Evolutionary conservation across 2,113 vertebrate species (phyloP), one percentile per base, ranked within the genome.

Genomic region (Jaculus jaculus): DNA sequence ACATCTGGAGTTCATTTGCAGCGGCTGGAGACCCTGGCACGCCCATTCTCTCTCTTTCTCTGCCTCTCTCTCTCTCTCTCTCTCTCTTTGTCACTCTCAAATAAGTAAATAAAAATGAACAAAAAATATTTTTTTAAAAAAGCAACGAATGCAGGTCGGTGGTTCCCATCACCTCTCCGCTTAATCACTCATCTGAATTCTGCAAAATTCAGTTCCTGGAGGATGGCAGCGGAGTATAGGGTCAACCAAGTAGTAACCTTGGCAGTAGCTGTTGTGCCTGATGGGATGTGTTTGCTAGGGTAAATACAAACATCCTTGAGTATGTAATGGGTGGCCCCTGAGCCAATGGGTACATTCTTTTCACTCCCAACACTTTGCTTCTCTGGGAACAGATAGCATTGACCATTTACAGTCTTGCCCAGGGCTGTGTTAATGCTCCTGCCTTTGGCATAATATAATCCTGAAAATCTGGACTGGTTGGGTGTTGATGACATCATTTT

Each of bases 211-310:
- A 51, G 78, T 51, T 51, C 61, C 32, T 23, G 0, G 58, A 60
- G 16, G 8, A 51, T 13, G 65, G 60, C 39, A 30, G 15, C 2
- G 32, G 68, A 32, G 72, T 1, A 32, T 6, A 0, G 0, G 1
- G 18, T 63, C 69, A 7, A 4, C 23, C 47, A 65, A 24, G 34
- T 21, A 54, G 34, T 4, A 51, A 85, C 47, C 11, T 7, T 26
- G 9, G 34, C 26, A 51, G 42, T 12, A 39, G 34, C 87, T 37
- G 65, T 74, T 2, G 7, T 17, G 72, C 66, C 75, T 72, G 72
- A 16, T 5, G 30, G 16, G 34, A 10, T 63, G 6, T 72, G 42
- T 60, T 65, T 7, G 4, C 77, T 26, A 21, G 30, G 83, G 34
- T 47, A 75, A 61, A 87, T 21, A 13, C 30, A 75, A 34, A 20